These are phyloP conservation scores for Pelochelys cantorii DNA, from an alignment of 2,797 vertebrate species.

Conservation along the genomic window DNA sequence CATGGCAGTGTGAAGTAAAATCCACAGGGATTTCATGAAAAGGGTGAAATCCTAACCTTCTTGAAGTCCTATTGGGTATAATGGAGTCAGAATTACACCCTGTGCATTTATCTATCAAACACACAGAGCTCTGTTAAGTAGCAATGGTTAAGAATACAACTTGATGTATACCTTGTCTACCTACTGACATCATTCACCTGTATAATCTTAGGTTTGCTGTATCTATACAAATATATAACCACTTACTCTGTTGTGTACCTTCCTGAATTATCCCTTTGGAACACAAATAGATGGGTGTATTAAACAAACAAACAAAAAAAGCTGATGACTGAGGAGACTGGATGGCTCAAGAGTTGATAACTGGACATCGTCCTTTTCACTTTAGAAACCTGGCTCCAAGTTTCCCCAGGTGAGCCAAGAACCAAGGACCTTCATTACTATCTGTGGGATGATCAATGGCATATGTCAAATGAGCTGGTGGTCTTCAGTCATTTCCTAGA, in stretches of 20 bases:
- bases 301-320: neutral
- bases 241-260: neutral
- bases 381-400: neutral
- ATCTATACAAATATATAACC: neutral
- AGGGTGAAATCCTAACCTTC: neutral
- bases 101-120: neutral
- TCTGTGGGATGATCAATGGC: neutral
- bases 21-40: neutral
- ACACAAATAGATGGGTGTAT: neutral
- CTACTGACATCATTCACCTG: neutral
- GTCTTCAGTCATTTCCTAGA: neutral
- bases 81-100: neutral
- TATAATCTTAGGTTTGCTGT: neutral
- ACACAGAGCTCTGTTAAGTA: no score
- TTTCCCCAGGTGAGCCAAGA: neutral
- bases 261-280: neutral
- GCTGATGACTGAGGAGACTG: neutral
- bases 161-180: neutral
- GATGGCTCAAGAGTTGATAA: neutral
- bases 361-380: neutral
- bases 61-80: neutral
- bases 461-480: neutral
- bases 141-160: neutral
- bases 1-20: neutral
- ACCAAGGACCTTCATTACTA: neutral